A percentile compares a stretch with the other conserved stretches of the same genome.
Conservation (phyloP, 2,888 invertebrate genomes). For the Drosophila rellima region DNA sequence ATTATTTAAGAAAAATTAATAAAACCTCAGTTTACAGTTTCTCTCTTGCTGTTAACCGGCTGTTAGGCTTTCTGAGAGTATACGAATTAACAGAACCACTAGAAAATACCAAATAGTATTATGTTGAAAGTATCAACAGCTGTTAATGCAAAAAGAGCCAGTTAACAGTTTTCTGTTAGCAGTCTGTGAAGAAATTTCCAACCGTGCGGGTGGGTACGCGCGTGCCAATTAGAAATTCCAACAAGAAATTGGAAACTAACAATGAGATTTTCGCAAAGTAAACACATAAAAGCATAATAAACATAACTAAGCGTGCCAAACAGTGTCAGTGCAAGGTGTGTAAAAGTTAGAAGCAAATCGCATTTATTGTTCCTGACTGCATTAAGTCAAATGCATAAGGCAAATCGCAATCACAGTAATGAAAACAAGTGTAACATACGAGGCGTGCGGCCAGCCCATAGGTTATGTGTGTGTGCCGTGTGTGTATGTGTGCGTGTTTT, state of each 20-base stretch:
- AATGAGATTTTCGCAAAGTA: slow-evolving; percentile 69
- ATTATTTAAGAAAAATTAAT: neutral
- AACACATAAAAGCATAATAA: slow-evolving; percentile 49
- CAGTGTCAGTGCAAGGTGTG: slow-evolving; percentile 57
- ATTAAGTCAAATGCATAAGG: slow-evolving; percentile 28
- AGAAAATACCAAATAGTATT: slow-evolving; percentile 46
- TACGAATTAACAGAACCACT: slow-evolving; percentile 7
- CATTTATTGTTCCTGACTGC: slow-evolving; percentile 11
- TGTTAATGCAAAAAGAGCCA: slow-evolving; percentile 36
- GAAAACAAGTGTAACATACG: slow-evolving; percentile 71
- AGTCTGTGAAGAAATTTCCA: slow-evolving; percentile 51
- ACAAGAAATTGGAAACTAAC: slow-evolving; percentile 60
- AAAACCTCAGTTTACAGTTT: neutral
- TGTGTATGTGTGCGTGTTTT: slow-evolving; percentile 26
- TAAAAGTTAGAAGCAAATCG: slow-evolving; percentile 23
- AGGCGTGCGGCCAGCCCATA: slow-evolving; percentile 52
- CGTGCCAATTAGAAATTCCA: slow-evolving; percentile 56
- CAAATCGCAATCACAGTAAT: slow-evolving; percentile 50
- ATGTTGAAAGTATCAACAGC: slow-evolving; percentile 44
- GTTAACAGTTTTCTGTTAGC: slow-evolving; percentile 37
- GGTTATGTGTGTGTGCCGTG: slow-evolving; percentile 20
- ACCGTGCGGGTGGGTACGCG: slow-evolving; percentile 64
- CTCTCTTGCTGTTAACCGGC: slow-evolving; percentile 2
- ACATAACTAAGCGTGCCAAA: slow-evolving; percentile 39
- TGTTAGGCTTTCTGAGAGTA: neutral